These are phyloP conservation scores for Chionoecetes opilio DNA, from an alignment of 1,140 invertebrate genomes.

Conservation along the genomic window DNA sequence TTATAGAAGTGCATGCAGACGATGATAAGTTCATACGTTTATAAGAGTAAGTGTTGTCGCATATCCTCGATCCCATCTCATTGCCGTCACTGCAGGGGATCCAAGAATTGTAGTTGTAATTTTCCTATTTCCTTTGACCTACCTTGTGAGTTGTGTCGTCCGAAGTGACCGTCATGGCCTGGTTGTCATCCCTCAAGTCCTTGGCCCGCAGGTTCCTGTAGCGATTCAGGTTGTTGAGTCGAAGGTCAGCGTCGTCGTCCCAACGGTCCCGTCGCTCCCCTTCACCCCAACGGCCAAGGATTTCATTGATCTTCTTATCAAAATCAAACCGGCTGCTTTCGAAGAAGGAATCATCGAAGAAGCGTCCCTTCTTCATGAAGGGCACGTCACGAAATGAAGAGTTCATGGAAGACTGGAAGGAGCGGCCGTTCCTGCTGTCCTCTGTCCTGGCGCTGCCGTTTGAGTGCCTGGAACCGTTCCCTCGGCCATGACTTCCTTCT, in stretches of 20 bases:
- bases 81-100: background rate
- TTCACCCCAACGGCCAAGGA: conserved; percentile 49
- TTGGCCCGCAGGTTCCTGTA: conserved; percentile 56
- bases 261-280: conserved; percentile 43
- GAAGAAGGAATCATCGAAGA: conserved; percentile 70
- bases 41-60: background rate
- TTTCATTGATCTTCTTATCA: conserved; percentile 34
- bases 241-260: conserved; percentile 33
- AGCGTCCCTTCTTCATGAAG: conserved; percentile 35
- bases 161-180: conserved; percentile 55
- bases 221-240: conserved; percentile 43
- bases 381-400: conserved; percentile 34
- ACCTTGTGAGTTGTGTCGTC: conserved; percentile 68
- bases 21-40: too few relatives aligned
- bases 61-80: background rate
- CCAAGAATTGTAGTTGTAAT: background rate
- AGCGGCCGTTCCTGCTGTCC: background rate
- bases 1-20: too few relatives aligned
- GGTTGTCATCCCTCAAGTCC: conserved; percentile 52
- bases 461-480: background rate
- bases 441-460: background rate
- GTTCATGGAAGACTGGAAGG: background rate
- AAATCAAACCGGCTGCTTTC: conserved; percentile 51
- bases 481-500: background rate
- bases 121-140: background rate